Evolutionary conservation across 2,113 vertebrate genomes (phyloP), one percentile per base, ranked within the genome.

Genomic region (Bombycilla garrulus): DNA sequence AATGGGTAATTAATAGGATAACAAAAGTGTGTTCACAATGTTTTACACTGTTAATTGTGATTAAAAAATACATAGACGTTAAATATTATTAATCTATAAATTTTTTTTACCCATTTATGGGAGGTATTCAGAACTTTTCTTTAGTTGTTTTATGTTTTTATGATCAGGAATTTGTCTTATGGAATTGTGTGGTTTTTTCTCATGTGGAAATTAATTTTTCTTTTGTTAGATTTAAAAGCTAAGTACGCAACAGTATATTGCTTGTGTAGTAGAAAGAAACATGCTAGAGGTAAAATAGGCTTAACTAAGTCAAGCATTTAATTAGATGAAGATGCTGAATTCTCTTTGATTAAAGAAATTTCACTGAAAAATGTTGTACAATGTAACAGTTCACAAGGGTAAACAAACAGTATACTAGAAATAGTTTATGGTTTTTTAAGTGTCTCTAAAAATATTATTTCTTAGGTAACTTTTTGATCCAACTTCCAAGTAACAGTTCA

Each of bases 201-300:
- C 26, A 86, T 4, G 4, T 60, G 16, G 38, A 93, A 85, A 88
- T 77, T 58, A 0, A 38, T 56, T 61, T 93, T 88, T 19, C 11
- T 88, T 42, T 83, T 28, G 42, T 70, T 50, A 72, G 47, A 85
- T 25, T 73, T 80, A 67, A 89, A 83, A 93, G 20, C 80, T 87
- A 78, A 69, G 23, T 94, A 80, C 71, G 36, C 45, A 87, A 78
- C 15, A 91, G 48, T 53, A 9, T 79, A 56, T 94, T 86, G 89
- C 22, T 51, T 64, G 20, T 69, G 23, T 79, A 80, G 29, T 45
- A 64, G 67, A 90, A 88, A 31, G 70, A 78, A 95, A 80, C 0
- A 3, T 77, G 58, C 45, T 79, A 62, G 54, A 82, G 26, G 48
- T 96, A 93, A 92, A 91, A 74, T 73, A 64, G 19, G 22, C 33